Evolutionary conservation across 2,113 vertebrate species (phyloP), one percentile per base, ranked within the genome.

Genomic region (Corythoichthys haematopterus): DNA sequence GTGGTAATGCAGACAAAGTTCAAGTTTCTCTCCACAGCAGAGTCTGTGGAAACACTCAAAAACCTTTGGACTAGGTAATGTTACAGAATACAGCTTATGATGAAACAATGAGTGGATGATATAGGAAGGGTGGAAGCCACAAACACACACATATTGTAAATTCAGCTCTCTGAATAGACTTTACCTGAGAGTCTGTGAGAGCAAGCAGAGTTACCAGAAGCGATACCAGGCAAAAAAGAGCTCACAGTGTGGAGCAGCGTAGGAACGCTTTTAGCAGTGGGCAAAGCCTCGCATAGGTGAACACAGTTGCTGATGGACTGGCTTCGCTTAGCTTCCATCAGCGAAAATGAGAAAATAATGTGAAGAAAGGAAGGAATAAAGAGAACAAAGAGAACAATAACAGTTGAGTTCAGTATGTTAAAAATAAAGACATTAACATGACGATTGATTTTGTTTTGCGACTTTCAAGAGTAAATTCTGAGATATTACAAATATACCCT

Each of bases 301-400:
- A 92, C 95, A 96, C 96, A 98, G 94, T 95, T 98, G 97, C 94
- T 95, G 96, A 98, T 95, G 93, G 96, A 98, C 89, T 97, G 96
- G 93, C 96, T 99, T 93, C 97, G 93, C 93, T 98, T 98, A 90
- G 96, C 97, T 99, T 96, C 90, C 93, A 88, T 76, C 75, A 78
- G 63, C 74, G 37, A 66, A 64, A 65, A 64, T 70, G 51, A 62
- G 52, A 72, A 61, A 63, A 48, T 40, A 68, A 65, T 50, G 69
- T 60, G 51, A 72, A 76, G 72, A 28, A 80, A 69, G 65, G 57
- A 67, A 72, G 71, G 65, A 82, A 70, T 64, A 76, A 68, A 74
- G 68, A 76, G 40, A 78, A 53, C 62, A 66, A 14, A 65, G 52
- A 76, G 68, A 53, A 74, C 51, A 48, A 33, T 33, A 70, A 45